Percentiles rank a stretch among this genome's conserved stretches.
Evolutionary conservation across 2,888 invertebrate genomes (phyloP).

Genomic region (Sclerodermus sp.): DNA sequence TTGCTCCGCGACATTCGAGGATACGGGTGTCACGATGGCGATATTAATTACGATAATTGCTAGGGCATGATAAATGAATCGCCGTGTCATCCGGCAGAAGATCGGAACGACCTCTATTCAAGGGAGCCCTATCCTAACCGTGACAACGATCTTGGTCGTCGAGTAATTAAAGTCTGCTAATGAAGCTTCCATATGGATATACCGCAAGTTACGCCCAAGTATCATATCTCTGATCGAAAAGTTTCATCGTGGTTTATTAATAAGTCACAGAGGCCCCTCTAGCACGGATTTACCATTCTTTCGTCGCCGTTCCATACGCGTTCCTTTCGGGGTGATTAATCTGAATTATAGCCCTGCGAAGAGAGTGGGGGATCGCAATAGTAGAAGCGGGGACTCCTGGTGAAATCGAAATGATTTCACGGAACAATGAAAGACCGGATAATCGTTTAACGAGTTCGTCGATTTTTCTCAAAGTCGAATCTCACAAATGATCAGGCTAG

Average conservation of each 20-base stretch:
- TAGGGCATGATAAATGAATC: slow-evolving; percentile 40
- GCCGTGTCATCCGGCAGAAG: slow-evolving; percentile 29
- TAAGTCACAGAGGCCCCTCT: no score
- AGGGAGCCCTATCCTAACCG: slow-evolving; percentile 23
- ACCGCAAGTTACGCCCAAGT: not conserved
- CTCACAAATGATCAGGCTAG: no score
- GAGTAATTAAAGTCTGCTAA: slow-evolving; percentile 48
- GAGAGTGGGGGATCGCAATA: no score
- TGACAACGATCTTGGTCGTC: slow-evolving; percentile 45
- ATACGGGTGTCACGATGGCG: slow-evolving; percentile 14
- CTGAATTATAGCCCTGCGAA: no score
- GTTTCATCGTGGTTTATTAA: not conserved
- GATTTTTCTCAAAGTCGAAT: no score
- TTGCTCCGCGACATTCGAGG: slow-evolving; percentile 5
- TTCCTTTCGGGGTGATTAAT: no score
- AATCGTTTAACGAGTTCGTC: no score
- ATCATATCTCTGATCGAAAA: not conserved
- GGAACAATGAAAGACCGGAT: no score
- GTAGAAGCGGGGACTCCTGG: no score
- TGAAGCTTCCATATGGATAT: slow-evolving; percentile 39
- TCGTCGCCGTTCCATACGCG: no score
- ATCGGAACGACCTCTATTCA: slow-evolving; percentile 29
- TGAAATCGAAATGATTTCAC: no score
- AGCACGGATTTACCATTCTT: no score
- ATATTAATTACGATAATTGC: slow-evolving; percentile 52